These are phyloP conservation scores for Eumacrocentrus americanus DNA, from an alignment of 2,888 invertebrate species.

Conservation along the genomic window DNA sequence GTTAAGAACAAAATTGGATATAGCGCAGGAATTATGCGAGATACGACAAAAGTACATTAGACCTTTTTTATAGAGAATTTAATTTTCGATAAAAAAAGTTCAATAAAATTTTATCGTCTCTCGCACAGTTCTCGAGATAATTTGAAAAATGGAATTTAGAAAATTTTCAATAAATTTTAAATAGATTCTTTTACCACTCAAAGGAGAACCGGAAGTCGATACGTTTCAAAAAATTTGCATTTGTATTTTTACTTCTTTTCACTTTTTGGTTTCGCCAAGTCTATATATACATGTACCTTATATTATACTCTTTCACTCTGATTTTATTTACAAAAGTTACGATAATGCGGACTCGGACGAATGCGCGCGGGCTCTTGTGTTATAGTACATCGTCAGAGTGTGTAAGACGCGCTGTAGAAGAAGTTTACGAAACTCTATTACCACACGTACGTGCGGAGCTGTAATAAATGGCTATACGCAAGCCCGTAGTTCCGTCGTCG, in stretches of 20 bases:
- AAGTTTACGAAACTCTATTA: slow-evolving; percentile 18
- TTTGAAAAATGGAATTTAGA: too few relatives aligned
- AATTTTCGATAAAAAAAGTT: too few relatives aligned
- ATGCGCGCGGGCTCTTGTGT: neutral
- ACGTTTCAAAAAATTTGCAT: neutral
- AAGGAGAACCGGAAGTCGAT: neutral
- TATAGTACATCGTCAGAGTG: too few relatives aligned
- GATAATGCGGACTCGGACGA: neutral
- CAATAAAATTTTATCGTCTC: too few relatives aligned
- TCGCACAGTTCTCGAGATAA: too few relatives aligned
- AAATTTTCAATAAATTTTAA: too few relatives aligned
- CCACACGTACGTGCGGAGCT: neutral
- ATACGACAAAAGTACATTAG: too few relatives aligned
- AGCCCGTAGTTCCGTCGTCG: neutral
- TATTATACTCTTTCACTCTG: neutral
- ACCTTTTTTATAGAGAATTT: too few relatives aligned
- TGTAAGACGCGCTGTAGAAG: neutral
- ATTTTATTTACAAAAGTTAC: neutral
- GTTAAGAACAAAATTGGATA: too few relatives aligned
- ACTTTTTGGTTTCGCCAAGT: neutral
- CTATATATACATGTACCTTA: too few relatives aligned
- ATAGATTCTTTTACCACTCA: too few relatives aligned
- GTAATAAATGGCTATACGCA: neutral
- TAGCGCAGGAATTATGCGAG: too few relatives aligned
- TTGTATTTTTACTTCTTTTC: neutral